phyloP scores from a whole-genome alignment of 2,888 invertebrate genomes.

The Rugalucina vietnamica region DNA sequence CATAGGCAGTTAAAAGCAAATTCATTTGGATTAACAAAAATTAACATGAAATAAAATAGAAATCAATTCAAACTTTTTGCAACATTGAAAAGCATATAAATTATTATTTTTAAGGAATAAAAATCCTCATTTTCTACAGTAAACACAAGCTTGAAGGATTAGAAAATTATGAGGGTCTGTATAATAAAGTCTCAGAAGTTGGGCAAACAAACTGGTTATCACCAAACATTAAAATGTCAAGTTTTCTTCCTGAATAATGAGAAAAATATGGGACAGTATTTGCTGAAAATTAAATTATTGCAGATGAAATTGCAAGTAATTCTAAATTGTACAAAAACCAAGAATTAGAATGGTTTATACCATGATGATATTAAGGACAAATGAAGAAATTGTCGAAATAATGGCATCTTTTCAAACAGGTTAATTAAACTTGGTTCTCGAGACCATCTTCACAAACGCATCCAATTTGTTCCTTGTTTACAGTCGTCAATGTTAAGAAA shows the following conservation, averaged over 20 bases:
- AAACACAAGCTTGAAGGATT: background rate
- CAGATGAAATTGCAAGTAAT: background rate
- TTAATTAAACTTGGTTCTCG: constrained; percentile 70
- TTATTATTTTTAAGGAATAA: background rate
- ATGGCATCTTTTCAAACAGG: constrained; percentile 36
- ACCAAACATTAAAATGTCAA: background rate
- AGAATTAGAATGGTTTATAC: background rate
- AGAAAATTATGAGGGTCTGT: background rate
- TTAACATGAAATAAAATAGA: constrained; percentile 6
- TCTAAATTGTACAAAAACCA: background rate
- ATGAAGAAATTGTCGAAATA: background rate
- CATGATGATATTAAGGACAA: background rate
- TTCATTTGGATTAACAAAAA: no score
- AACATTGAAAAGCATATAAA: background rate
- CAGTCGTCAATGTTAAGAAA: constrained; percentile 73
- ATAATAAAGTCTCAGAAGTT: background rate
- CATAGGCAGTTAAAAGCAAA: no score
- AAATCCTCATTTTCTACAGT: background rate
- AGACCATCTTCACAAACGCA: constrained; percentile 69
- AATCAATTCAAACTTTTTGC: background rate
- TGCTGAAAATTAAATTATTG: background rate
- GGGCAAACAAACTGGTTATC: background rate
- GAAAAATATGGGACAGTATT: background rate
- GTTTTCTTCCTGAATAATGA: background rate
- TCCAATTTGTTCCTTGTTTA: constrained; percentile 71